Base-by-base conservation (phyloP, 2,888 invertebrate species). In the Colostygia pectinataria region DNA sequence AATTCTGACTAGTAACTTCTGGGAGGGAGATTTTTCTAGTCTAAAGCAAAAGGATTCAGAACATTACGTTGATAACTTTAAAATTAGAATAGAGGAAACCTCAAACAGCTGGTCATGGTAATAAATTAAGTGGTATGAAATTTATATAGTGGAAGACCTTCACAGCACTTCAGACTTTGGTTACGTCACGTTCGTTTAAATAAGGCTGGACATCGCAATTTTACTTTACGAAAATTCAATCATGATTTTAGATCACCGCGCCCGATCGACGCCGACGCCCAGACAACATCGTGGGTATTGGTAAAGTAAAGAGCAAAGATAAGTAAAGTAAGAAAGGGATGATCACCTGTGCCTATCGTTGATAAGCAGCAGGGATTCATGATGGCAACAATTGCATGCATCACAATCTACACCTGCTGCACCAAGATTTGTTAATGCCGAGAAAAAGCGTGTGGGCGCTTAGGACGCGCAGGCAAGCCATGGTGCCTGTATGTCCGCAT, bases 121-220 rank as follows among this genome's bases (percentile, higher is more conserved):
- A 57, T 49, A 52, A 40, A 41, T 46, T 43, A 34, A 39, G 15
- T 40, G 37, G 15, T 38, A 47, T 39, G 39, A 48, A 36, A 46
- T 51, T 53, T 57, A 52, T 52, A 44, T 34, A 24, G 37, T 15
- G 10, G 10, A 38, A 54, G 52, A 47, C 54, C 57, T 57, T 53
- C 48, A 48, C 9, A 7, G 6, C 37, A 29, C 14, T 43, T 41
- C 32, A 42, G 42, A 34, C 24, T 53, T 53, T 46, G 14, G 46
- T 29, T 34, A 43, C 28, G 42, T 43, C 42, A 40, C 23, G 14
- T 4, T 2, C 14, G 31, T 46, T 28, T 18, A 34, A 32, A 46
- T 39, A 46, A 20, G 33, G 13, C 9, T 27, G 31, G 32, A 18
- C 18, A 32, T 8, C 24, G 9, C 13, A 42, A 29, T 20, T 24